phyloP scores from a whole-genome alignment of 1,140 invertebrate genomes.

The Scaptomyza montana region DNA sequence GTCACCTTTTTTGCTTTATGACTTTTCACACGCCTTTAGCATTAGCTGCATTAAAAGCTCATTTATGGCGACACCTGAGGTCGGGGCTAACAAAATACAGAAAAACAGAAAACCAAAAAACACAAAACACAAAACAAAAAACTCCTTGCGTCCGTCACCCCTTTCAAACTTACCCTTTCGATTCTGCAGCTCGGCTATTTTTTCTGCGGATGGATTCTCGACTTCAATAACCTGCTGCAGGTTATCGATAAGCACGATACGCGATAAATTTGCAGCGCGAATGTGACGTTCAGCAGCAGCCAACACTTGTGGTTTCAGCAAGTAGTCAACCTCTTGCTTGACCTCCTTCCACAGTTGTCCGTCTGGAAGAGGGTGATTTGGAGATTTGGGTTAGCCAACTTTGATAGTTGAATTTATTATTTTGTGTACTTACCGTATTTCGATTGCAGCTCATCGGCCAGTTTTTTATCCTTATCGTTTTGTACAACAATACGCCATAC shows the following conservation, averaged over 20 bases:
- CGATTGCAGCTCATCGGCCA: constrained; percentile 77
- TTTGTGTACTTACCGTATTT: constrained; percentile 74
- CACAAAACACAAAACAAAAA: neutral
- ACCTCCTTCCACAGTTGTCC: constrained; percentile 89
- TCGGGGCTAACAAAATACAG: neutral
- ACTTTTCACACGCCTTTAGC: constrained; percentile 69
- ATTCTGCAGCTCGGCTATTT: constrained; percentile 88
- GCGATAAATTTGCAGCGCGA: constrained; percentile 85
- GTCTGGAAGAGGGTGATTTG: constrained; percentile 83
- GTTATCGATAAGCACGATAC: constrained; percentile 89
- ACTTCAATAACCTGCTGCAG: constrained; percentile 90
- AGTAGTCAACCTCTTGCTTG: constrained; percentile 87
- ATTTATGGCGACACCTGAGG: constrained; percentile 69
- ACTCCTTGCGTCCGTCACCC: too few relatives aligned
- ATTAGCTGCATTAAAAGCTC: constrained; percentile 71
- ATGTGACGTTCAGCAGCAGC: constrained; percentile 85
- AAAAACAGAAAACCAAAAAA: neutral
- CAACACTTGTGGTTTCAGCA: constrained; percentile 86
- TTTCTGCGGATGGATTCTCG: constrained; percentile 89
- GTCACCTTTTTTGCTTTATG: constrained; percentile 70
- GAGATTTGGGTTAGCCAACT: too few relatives aligned
- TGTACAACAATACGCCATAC: constrained; percentile 85
- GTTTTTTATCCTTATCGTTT: constrained; percentile 74
- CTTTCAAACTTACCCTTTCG: constrained; percentile 87
- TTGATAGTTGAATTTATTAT: neutral